A percentile compares a stretch with the other conserved stretches of the same genome.
phyloP scores from a whole-genome alignment of 2,797 vertebrate genomes.

The Coregonus ussuriensis region DNA sequence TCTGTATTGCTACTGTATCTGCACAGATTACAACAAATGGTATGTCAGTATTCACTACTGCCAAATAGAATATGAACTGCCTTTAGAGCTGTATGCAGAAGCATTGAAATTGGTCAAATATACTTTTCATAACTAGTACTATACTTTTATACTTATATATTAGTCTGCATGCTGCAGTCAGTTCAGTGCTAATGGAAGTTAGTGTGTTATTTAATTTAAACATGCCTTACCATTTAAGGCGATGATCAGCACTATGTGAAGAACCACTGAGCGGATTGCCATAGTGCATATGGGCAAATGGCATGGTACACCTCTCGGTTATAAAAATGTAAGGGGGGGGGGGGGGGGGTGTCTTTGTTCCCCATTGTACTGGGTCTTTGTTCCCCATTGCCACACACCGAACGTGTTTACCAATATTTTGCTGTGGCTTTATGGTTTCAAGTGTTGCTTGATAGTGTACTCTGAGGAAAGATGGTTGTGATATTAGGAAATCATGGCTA shows the following conservation, averaged over 20 bases:
- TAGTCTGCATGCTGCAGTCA: background rate
- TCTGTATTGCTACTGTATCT: background rate
- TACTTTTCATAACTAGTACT: background rate
- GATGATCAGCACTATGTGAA: conserved; percentile 36
- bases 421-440: background rate
- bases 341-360: background rate
- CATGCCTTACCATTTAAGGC: conserved; percentile 45
- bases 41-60: too few relatives aligned
- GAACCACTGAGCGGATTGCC: conserved; percentile 27
- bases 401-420: background rate
- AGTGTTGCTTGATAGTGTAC: too few relatives aligned
- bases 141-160: background rate
- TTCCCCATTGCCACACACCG: background rate
- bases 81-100: too few relatives aligned
- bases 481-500: too few relatives aligned
- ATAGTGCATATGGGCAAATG: conserved; percentile 36
- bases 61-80: too few relatives aligned
- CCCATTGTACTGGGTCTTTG: background rate
- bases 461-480: too few relatives aligned
- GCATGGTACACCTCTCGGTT: background rate
- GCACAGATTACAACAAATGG: background rate
- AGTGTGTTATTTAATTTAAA: too few relatives aligned
- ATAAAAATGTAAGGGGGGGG: background rate
- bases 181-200: background rate
- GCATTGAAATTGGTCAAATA: too few relatives aligned